phyloP scores from a whole-genome alignment of 2,888 invertebrate species.

The Listrodromus nycthemerus region DNA sequence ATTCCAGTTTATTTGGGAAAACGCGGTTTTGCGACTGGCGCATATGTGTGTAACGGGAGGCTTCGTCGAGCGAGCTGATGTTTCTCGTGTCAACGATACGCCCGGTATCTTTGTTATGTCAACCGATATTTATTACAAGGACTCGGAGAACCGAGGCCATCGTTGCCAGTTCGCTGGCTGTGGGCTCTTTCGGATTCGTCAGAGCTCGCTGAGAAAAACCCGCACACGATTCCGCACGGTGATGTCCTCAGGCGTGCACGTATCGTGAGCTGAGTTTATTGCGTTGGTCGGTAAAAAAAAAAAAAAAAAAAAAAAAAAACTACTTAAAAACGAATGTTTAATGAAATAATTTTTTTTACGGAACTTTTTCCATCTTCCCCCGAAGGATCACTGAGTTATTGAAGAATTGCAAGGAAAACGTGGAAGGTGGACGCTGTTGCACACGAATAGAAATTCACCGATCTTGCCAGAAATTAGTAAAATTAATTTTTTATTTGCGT shows the following conservation, averaged over 20 bases:
- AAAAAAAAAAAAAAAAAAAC: too few relatives aligned
- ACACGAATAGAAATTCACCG: too few relatives aligned
- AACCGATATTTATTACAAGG: slow-evolving; percentile 67
- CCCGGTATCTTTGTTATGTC: slow-evolving; percentile 49
- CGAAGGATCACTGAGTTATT: too few relatives aligned
- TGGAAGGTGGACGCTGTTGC: too few relatives aligned
- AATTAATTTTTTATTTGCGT: too few relatives aligned
- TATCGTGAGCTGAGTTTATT: neutral
- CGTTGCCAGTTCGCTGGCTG: slow-evolving; percentile 24
- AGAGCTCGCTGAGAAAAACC: neutral
- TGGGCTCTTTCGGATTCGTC: slow-evolving; percentile 7
- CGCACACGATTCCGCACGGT: neutral
- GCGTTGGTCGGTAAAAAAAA: neutral
- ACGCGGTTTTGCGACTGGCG: neutral
- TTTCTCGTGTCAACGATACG: slow-evolving; percentile 41
- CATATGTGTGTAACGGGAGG: neutral
- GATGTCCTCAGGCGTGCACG: neutral
- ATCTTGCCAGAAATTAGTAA: too few relatives aligned
- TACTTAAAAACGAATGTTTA: too few relatives aligned
- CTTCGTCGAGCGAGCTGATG: slow-evolving; percentile 10
- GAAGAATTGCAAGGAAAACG: too few relatives aligned
- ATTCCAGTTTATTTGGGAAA: neutral
- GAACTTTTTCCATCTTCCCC: too few relatives aligned
- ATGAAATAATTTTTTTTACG: too few relatives aligned
- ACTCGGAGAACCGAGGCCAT: slow-evolving; percentile 56